These are phyloP conservation scores for Panzeria rudis DNA, from an alignment of 2,888 invertebrate species.

Conservation along the genomic window DNA sequence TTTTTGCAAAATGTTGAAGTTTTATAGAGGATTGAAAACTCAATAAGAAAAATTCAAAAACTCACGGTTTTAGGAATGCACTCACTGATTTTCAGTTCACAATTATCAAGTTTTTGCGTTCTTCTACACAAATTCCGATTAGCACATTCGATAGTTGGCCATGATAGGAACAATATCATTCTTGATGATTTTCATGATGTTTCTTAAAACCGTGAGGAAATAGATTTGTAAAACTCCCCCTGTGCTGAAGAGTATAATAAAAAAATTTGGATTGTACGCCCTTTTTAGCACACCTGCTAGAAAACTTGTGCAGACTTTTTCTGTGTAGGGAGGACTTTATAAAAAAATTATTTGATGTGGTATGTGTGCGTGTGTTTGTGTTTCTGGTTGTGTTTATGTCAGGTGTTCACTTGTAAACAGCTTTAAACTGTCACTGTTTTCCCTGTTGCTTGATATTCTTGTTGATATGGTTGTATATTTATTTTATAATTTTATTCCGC, in stretches of 20 bases:
- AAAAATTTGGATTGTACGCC: neutral
- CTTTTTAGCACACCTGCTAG: neutral
- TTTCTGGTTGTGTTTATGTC: slow-evolving; percentile 44
- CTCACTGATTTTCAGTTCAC: no score
- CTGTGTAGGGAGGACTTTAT: neutral
- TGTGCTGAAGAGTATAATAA: no score
- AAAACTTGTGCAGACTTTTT: neutral
- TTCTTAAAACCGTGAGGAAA: no score
- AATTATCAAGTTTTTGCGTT: no score
- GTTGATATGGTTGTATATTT: slow-evolving; percentile 1
- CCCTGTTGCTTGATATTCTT: neutral
- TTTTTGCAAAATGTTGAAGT: no score
- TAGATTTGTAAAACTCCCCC: neutral
- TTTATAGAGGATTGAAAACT: no score
- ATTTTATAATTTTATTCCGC: neutral
- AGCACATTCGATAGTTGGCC: no score
- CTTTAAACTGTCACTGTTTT: slow-evolving; percentile 52
- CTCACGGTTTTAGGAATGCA: no score
- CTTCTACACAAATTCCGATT: no score
- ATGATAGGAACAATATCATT: no score
- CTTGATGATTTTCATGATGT: no score
- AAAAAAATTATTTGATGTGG: neutral
- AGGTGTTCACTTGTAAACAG: slow-evolving; percentile 57
- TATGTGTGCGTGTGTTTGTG: neutral
- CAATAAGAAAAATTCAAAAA: no score